A percentile compares a stretch with the other conserved stretches of the same genome.
Evolutionary conservation across 2,797 vertebrate genomes (phyloP).

Genomic region (Spinibarbus caldwelli): DNA sequence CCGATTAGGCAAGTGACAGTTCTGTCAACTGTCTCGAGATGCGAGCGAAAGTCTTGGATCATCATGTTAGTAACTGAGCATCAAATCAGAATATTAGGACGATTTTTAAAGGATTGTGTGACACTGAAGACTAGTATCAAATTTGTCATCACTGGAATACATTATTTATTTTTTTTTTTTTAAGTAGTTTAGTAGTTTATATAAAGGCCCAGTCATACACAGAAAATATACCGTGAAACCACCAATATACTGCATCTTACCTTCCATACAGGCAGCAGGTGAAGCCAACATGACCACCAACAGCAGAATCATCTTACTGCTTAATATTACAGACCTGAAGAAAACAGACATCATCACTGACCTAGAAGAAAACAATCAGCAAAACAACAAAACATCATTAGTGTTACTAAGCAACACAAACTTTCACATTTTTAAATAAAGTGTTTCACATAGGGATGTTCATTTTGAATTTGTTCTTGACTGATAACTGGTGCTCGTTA

Average conservation of each 20-base stretch:
- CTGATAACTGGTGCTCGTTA: neutral
- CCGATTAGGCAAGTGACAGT: too few relatives aligned
- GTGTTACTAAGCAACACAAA: neutral
- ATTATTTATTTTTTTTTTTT: too few relatives aligned
- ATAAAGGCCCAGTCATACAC: neutral
- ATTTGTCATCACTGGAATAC: too few relatives aligned
- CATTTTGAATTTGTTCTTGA: too few relatives aligned
- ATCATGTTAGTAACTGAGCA: too few relatives aligned
- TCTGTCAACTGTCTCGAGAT: too few relatives aligned
- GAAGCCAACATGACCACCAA: slow-evolving; percentile 81
- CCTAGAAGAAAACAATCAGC: neutral
- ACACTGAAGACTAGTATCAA: too few relatives aligned
- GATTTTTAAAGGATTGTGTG: too few relatives aligned
- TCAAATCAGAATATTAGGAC: too few relatives aligned
- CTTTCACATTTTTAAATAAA: neutral
- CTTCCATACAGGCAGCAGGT: slow-evolving; percentile 82
- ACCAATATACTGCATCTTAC: slow-evolving; percentile 76
- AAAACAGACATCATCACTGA: slow-evolving; percentile 34
- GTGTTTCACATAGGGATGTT: neutral
- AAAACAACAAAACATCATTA: neutral
- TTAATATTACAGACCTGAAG: slow-evolving; percentile 80
- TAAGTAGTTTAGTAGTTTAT: too few relatives aligned
- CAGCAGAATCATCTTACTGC: slow-evolving; percentile 83
- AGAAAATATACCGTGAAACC: neutral
- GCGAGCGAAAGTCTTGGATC: too few relatives aligned